phyloP scores from a whole-genome alignment of 2,888 invertebrate species.

The Epinotia brunnichana region DNA sequence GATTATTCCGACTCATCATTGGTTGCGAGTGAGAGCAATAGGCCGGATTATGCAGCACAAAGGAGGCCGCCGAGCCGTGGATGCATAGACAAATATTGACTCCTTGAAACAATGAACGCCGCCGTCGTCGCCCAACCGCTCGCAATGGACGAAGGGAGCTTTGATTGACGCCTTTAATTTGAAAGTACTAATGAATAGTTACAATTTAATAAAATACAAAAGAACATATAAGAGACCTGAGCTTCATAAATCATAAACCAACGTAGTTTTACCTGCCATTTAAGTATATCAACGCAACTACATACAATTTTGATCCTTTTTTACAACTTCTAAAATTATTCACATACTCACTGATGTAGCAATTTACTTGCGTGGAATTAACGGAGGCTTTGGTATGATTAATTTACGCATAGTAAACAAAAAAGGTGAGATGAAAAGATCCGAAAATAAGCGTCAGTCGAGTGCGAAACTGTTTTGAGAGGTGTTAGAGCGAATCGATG shows the following conservation, averaged over 20 bases:
- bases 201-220: conserved; percentile 17
- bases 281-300: background rate
- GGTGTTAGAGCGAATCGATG: conserved; percentile 79
- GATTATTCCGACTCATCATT: conserved; percentile 81
- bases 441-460: conserved; percentile 79
- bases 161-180: conserved; percentile 67
- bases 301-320: background rate
- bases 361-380: conserved; percentile 29
- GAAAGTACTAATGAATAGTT: conserved; percentile 33
- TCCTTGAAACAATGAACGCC: conserved; percentile 76
- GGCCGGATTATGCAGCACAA: conserved; percentile 75
- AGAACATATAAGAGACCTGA: background rate
- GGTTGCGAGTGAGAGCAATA: conserved; percentile 70
- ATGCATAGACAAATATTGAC: conserved; percentile 82
- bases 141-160: conserved; percentile 61
- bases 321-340: background rate
- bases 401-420: conserved; percentile 72
- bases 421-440: conserved; percentile 79
- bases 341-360: background rate
- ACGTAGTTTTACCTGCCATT: background rate
- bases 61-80: conserved; percentile 67
- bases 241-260: background rate
- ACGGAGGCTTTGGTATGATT: conserved; percentile 50
- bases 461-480: conserved; percentile 81
- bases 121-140: conserved; percentile 48